These are phyloP conservation scores for Catharus minimus DNA, from an alignment of 2,113 vertebrate genomes.

Conservation along the genomic window DNA sequence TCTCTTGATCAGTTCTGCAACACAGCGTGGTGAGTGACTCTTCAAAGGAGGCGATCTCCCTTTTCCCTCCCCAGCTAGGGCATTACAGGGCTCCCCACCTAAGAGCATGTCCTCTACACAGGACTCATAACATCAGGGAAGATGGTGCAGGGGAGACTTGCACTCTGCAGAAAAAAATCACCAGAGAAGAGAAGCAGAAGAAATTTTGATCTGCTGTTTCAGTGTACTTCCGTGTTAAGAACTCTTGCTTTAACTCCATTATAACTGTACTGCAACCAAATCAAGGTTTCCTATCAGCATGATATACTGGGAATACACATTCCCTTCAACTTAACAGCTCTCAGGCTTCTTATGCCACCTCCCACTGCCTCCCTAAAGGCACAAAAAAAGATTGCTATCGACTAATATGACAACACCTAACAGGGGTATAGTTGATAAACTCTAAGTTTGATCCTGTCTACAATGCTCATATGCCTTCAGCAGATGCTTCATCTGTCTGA, in stretches of 20 bases:
- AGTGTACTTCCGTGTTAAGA: not conserved
- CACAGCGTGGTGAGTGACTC: accelerated
- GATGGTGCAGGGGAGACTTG: not conserved
- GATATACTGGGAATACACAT: not conserved
- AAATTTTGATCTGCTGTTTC: not conserved
- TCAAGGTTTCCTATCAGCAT: not conserved
- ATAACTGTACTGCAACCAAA: not conserved
- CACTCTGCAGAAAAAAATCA: not conserved
- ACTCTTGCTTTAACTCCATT: not conserved
- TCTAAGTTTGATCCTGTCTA: not conserved
- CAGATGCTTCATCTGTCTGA: not conserved
- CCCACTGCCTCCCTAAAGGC: not conserved
- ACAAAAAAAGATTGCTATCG: not conserved
- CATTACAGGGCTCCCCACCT: too few species aligned
- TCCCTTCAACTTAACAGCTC: not conserved
- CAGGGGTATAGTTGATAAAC: not conserved
- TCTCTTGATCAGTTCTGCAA: not conserved
- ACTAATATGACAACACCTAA: not conserved
- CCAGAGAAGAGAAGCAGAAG: not conserved
- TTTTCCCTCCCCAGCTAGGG: not conserved
- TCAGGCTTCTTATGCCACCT: not conserved
- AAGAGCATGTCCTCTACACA: accelerated
- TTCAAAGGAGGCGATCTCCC: accelerated
- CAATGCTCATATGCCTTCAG: not conserved
- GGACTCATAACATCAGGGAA: not conserved